Conservation (phyloP, 2,888 invertebrate genomes). For the Andrena flavipes region DNA sequence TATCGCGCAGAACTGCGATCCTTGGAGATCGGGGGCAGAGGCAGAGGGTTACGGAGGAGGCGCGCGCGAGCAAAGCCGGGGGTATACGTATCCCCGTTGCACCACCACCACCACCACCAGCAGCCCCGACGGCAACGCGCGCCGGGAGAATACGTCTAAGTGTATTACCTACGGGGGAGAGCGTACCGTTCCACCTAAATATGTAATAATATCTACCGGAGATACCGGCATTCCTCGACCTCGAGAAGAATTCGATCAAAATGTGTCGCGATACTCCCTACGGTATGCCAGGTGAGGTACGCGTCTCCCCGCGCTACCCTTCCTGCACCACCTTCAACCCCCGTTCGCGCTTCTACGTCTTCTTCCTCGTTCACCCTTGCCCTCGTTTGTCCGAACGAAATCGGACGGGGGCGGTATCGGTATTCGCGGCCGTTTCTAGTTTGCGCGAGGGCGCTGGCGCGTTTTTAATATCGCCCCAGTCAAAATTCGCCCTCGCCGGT, state of each 20-base stretch:
- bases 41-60: constrained; percentile 46
- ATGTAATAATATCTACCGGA: constrained; percentile 77
- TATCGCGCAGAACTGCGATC: constrained; percentile 77
- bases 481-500: too few relatives aligned
- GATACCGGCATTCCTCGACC: constrained; percentile 72
- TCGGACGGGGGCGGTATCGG: constrained; percentile 42
- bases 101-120: constrained; percentile 21
- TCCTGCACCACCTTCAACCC: constrained; percentile 17
- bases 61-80: constrained; percentile 55
- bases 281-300: constrained; percentile 73
- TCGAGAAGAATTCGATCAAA: constrained; percentile 75
- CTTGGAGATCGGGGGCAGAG: constrained; percentile 68
- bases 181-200: constrained; percentile 75
- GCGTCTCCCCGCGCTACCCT: constrained; percentile 61
- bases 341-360: constrained; percentile 37
- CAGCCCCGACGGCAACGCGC: constrained; percentile 5
- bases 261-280: constrained; percentile 73
- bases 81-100: constrained; percentile 63
- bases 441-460: too few relatives aligned
- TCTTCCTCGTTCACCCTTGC: constrained; percentile 28
- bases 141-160: constrained; percentile 66
- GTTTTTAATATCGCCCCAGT: too few relatives aligned
- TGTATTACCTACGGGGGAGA: constrained; percentile 65
- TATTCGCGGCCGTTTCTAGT: not conserved
- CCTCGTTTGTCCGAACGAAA: constrained; percentile 42